Conservation (phyloP, 2,797 vertebrate genomes). For the Euthynnus affinis region DNA sequence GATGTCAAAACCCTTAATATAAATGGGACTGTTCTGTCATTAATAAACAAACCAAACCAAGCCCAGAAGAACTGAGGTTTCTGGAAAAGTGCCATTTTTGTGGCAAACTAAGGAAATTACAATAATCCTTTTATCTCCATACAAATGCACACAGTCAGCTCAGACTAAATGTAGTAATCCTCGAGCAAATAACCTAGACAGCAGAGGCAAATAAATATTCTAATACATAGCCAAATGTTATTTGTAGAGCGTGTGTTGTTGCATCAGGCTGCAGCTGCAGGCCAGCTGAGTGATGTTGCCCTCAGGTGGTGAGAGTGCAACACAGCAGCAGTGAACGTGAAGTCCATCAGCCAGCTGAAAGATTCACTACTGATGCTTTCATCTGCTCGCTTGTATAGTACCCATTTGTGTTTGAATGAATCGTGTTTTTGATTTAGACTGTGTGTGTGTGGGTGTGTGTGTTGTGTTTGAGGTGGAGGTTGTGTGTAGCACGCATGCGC, state of each 20-base stretch:
- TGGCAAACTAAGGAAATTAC: background rate
- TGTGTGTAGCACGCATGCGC: slow-evolving; percentile 66
- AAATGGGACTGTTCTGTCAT: slow-evolving; percentile 20
- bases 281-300: slow-evolving; percentile 67
- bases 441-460: slow-evolving; percentile 13
- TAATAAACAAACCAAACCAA: slow-evolving; percentile 21
- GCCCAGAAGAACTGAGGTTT: background rate
- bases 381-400: slow-evolving; percentile 66
- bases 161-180: background rate
- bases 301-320: slow-evolving; percentile 71
- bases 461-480: background rate
- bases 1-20: slow-evolving; percentile 24
- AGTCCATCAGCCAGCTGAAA: slow-evolving; percentile 67
- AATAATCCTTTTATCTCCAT: background rate
- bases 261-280: slow-evolving; percentile 49
- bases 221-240: slow-evolving; percentile 3
- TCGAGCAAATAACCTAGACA: background rate
- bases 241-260: slow-evolving; percentile 4
- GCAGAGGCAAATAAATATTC: slow-evolving; percentile 37
- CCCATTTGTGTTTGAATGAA: slow-evolving; percentile 73
- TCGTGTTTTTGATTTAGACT: slow-evolving; percentile 73
- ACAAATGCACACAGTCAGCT: background rate
- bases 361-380: slow-evolving; percentile 71
- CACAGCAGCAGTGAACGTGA: slow-evolving; percentile 62
- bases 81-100: slow-evolving; percentile 2